Percentiles rank a stretch among this genome's conserved stretches.
phyloP scores from a whole-genome alignment of 2,797 vertebrate genomes.

The Okamejei kenojei region DNA sequence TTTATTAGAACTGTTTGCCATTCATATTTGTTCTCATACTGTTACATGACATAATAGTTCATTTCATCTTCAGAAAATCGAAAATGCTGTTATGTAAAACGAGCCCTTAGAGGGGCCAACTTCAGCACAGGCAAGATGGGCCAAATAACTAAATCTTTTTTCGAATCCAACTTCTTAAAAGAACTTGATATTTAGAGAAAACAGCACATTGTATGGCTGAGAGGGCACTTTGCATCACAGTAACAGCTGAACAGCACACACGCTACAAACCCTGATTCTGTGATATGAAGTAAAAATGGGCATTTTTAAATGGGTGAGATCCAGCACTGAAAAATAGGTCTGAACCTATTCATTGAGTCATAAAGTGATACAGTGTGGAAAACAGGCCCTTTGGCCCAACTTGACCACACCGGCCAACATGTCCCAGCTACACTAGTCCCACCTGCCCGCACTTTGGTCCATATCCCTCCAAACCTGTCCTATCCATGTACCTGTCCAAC shows the following conservation, averaged over 20 bases:
- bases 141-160: not conserved
- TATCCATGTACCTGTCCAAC: too few relatives aligned
- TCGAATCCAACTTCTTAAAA: too few relatives aligned
- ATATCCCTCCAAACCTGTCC: too few relatives aligned
- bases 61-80: not conserved
- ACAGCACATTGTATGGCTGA: not conserved
- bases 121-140: not conserved
- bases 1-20: constrained; percentile 17
- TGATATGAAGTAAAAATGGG: not conserved
- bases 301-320: not conserved
- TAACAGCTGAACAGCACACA: not conserved
- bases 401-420: too few relatives aligned
- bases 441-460: too few relatives aligned
- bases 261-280: not conserved
- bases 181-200: not conserved
- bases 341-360: too few relatives aligned
- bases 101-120: not conserved
- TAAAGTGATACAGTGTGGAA: too few relatives aligned
- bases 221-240: not conserved
- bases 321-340: too few relatives aligned
- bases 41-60: not conserved
- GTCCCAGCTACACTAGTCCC: too few relatives aligned
- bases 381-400: too few relatives aligned
- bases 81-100: constrained; percentile 12
- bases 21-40: constrained; percentile 19